These are phyloP conservation scores for Urocynchramus pylzowi DNA, from an alignment of 2,113 vertebrate genomes.

Conservation along the genomic window DNA sequence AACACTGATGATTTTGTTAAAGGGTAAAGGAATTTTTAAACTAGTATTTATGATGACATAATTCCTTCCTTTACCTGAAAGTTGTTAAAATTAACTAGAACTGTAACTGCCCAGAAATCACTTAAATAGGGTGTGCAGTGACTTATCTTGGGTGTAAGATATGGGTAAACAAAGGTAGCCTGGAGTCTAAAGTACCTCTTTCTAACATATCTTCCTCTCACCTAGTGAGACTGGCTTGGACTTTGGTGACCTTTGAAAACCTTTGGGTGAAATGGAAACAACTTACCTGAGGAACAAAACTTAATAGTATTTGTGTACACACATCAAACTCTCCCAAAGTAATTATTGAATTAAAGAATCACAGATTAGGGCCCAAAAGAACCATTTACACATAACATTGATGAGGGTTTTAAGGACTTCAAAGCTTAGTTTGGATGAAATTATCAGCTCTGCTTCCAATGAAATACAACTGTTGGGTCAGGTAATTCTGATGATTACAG, in stretches of 20 bases:
- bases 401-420: background rate
- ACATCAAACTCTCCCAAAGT: background rate
- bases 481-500: background rate
- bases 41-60: background rate
- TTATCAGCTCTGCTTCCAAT: background rate
- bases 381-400: background rate
- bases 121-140: background rate
- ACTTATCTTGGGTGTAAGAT: background rate
- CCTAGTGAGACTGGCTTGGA: background rate
- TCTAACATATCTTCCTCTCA: background rate
- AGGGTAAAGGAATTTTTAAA: background rate
- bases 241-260: background rate
- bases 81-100: background rate
- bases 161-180: background rate
- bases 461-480: background rate
- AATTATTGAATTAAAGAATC: background rate
- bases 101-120: background rate
- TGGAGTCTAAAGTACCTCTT: background rate
- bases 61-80: background rate
- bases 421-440: background rate
- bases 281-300: background rate
- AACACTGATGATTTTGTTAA: background rate
- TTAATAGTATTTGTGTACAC: background rate
- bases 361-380: background rate
- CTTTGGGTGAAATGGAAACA: background rate